phyloP scores from a whole-genome alignment of 2,797 vertebrate species.

The Chaenodraco wilsoni region DNA sequence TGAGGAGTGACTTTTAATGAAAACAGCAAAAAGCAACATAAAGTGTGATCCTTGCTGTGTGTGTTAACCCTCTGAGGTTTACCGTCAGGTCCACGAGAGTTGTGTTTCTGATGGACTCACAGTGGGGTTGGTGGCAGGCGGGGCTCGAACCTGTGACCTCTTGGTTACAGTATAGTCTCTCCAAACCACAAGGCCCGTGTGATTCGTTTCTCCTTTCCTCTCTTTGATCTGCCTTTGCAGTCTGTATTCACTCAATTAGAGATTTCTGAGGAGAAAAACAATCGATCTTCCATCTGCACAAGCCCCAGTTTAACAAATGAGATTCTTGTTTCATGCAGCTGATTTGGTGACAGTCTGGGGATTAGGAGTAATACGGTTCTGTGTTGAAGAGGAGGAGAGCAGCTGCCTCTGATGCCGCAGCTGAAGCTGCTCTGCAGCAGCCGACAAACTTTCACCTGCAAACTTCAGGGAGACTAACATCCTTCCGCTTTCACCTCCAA shows the following conservation, averaged over 20 bases:
- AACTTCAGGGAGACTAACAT: neutral
- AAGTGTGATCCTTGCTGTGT: constrained; percentile 84
- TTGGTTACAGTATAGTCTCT: constrained; percentile 1
- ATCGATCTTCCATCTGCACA: constrained; percentile 97
- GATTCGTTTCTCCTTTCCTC: constrained; percentile 51
- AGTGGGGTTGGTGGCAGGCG: neutral
- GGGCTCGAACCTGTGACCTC: constrained; percentile 53
- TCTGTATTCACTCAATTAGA: constrained; percentile 95
- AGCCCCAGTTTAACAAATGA: constrained; percentile 95
- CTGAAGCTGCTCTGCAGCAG: constrained; percentile 4
- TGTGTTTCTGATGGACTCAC: neutral
- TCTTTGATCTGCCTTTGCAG: constrained; percentile 67
- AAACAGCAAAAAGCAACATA: constrained; percentile 87
- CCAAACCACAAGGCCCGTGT: neutral
- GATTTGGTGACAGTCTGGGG: constrained; percentile 92
- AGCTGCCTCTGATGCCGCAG: constrained; percentile 20
- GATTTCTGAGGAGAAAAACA: constrained; percentile 91
- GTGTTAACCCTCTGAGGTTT: constrained; percentile 52
- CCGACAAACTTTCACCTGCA: neutral
- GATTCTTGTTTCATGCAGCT: constrained; percentile 95
- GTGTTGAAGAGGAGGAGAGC: constrained; percentile 77
- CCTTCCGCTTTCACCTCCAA: neutral
- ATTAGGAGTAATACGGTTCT: constrained; percentile 92
- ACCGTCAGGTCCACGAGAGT: neutral
- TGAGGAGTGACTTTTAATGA: constrained; percentile 97